These are phyloP conservation scores for Polymixis flavicincta DNA, from an alignment of 2,888 invertebrate genomes.

Conservation along the genomic window DNA sequence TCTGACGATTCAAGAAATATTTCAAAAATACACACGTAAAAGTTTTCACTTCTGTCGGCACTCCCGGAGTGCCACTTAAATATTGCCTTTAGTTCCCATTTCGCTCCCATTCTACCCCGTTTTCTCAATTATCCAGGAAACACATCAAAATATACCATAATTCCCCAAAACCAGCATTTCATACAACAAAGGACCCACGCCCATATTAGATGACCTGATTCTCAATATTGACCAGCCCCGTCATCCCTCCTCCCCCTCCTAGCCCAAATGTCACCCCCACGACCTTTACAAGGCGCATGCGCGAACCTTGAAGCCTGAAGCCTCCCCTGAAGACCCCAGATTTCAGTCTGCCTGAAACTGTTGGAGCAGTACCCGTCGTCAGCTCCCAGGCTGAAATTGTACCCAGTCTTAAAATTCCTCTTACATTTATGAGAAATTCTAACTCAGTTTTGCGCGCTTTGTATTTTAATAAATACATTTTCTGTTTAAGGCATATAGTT, in stretches of 20 bases:
- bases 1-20: too few species aligned
- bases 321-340: constrained; percentile 59
- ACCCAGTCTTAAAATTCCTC: constrained; percentile 56
- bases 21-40: too few species aligned
- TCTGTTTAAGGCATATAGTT: constrained; percentile 81
- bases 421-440: constrained; percentile 86
- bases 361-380: constrained; percentile 61
- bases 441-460: constrained; percentile 72
- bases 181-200: constrained; percentile 48
- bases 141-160: too few species aligned
- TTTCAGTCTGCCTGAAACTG: constrained; percentile 76
- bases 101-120: too few species aligned
- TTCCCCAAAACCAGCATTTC: background rate
- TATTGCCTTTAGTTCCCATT: background rate
- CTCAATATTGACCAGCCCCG: constrained; percentile 72
- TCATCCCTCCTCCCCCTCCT: constrained; percentile 65
- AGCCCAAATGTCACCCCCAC: constrained; percentile 73
- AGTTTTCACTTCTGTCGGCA: too few species aligned
- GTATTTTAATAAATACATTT: constrained; percentile 76
- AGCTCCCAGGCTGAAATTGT: constrained; percentile 65
- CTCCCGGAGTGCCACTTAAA: too few species aligned
- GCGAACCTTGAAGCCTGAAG: constrained; percentile 70
- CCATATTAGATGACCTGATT: constrained; percentile 77
- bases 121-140: background rate
- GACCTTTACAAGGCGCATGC: constrained; percentile 85